phyloP scores from a whole-genome alignment of 2,888 invertebrate genomes.

The Leptinotarsa haldemani region DNA sequence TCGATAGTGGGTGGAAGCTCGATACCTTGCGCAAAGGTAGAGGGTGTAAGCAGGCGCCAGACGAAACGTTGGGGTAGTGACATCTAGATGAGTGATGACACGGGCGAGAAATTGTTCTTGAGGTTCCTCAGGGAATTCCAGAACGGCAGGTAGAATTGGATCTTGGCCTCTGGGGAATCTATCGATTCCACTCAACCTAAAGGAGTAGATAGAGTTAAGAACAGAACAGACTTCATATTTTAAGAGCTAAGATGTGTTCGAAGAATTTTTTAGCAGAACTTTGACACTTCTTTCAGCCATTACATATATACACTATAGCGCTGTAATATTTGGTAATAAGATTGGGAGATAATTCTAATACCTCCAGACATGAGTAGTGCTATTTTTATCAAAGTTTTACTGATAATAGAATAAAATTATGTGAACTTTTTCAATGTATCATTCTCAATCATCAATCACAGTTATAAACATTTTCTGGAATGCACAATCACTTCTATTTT shows the following conservation, averaged over 20 bases:
- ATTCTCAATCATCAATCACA: too few species aligned
- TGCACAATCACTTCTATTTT: too few species aligned
- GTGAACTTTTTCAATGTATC: too few species aligned
- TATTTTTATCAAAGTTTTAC: too few species aligned
- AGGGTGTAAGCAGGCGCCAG: slow-evolving; percentile 97
- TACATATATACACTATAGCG: too few species aligned
- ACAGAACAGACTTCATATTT: not conserved
- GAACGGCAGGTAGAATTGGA: slow-evolving; percentile 91
- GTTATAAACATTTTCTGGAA: too few species aligned
- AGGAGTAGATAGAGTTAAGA: not conserved
- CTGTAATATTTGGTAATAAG: too few species aligned
- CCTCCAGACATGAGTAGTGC: too few species aligned
- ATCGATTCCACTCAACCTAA: slow-evolving; percentile 64
- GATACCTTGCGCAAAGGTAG: slow-evolving; percentile 92
- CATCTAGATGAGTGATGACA: slow-evolving; percentile 89
- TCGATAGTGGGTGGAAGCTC: slow-evolving; percentile 93
- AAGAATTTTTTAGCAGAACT: not conserved
- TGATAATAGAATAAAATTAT: too few species aligned
- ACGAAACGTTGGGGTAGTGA: slow-evolving; percentile 91
- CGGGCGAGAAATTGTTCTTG: slow-evolving; percentile 92
- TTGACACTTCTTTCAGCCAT: not conserved
- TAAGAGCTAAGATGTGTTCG: slow-evolving; percentile 3
- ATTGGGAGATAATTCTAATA: too few species aligned
- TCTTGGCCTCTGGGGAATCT: slow-evolving; percentile 80
- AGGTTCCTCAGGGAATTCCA: slow-evolving; percentile 94